These are phyloP conservation scores for Tenualosa thibaudeaui DNA, from an alignment of 2,797 vertebrate species.

Conservation along the genomic window DNA sequence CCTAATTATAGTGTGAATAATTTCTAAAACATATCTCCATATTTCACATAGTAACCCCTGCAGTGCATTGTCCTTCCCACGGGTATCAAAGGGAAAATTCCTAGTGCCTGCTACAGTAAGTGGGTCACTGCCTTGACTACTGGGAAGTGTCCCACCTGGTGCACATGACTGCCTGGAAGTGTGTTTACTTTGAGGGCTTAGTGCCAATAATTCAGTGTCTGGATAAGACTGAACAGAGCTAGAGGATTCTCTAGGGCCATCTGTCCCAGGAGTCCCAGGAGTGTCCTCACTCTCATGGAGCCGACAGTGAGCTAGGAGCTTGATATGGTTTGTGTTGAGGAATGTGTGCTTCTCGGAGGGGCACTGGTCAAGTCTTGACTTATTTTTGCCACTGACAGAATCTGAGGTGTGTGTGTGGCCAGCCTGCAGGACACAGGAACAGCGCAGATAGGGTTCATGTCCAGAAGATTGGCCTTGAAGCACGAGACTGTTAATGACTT, in stretches of 20 bases:
- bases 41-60: neutral
- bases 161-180: neutral
- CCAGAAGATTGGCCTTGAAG: neutral
- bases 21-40: neutral
- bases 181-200: neutral
- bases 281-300: neutral
- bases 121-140: neutral
- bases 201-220: neutral
- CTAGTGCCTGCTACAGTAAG: neutral
- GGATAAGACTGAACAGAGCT: neutral
- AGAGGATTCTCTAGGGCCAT: neutral
- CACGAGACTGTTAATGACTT: too few species aligned
- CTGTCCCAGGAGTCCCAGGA: neutral
- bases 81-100: neutral
- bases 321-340: neutral
- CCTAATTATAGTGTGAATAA: neutral
- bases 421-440: neutral
- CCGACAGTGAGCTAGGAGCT: neutral
- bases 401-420: neutral
- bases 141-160: neutral
- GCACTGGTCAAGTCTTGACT: neutral
- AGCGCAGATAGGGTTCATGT: neutral
- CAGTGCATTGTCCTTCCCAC: neutral
- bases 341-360: neutral
- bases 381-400: neutral